phyloP scores from a whole-genome alignment of 2,888 invertebrate species.

The Lobophora halterata region DNA sequence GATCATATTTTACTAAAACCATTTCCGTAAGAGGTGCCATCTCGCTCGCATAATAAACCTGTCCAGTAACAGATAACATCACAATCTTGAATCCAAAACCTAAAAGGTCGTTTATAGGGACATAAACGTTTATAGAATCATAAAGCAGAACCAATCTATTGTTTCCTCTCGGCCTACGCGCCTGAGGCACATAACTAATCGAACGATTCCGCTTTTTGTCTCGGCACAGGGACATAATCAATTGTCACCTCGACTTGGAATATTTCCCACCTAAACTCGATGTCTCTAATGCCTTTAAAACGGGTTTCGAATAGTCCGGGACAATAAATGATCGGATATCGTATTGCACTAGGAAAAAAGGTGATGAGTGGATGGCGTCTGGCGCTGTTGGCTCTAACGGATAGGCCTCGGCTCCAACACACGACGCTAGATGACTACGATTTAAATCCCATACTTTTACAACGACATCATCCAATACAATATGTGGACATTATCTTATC shows the following conservation, averaged over 20 bases:
- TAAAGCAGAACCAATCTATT: conserved; percentile 77
- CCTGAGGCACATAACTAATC: conserved; percentile 72
- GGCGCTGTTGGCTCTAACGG: conserved; percentile 62
- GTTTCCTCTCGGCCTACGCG: conserved; percentile 72
- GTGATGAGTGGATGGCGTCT: conserved; percentile 69
- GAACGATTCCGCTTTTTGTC: conserved; percentile 75
- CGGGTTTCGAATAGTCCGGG: conserved; percentile 65
- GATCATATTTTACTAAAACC: conserved; percentile 39
- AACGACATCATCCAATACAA: conserved; percentile 28
- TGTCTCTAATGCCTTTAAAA: conserved; percentile 67
- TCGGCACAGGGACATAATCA: conserved; percentile 65
- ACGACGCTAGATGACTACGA: conserved; percentile 44
- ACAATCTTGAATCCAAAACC: conserved; percentile 69
- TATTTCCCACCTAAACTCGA: conserved; percentile 66
- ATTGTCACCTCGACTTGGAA: conserved; percentile 72
- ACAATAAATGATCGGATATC: conserved; percentile 75
- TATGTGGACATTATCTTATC: conserved; percentile 38
- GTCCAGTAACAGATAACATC: conserved; percentile 66
- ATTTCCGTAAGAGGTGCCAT: conserved; percentile 55
- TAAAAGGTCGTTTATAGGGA: conserved; percentile 74
- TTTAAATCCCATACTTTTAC: conserved; percentile 50
- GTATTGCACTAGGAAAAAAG: conserved; percentile 74
- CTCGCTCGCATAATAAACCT: conserved; percentile 68
- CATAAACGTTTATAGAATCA: conserved; percentile 80
- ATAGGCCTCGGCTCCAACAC: conserved; percentile 52